Evolutionary conservation across 2,797 vertebrate species (phyloP), one percentile per base, ranked within the genome.

Genomic region (Silurus lanzhouensis): DNA sequence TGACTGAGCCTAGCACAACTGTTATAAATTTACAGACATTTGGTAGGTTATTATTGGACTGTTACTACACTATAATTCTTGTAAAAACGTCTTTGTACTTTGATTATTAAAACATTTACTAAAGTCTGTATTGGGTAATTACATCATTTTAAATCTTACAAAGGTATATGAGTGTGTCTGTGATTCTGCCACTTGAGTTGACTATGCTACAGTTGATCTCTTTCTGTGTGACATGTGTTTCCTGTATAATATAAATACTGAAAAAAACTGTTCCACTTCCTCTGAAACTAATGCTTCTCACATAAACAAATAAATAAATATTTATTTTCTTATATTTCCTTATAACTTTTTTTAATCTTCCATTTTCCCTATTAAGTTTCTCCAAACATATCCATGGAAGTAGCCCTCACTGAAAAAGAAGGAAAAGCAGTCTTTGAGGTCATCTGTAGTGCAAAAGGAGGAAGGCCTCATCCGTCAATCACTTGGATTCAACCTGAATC

Each of bases 391-490:
- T 93, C 88, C 79, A 87, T 94, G 86, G 91, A 92, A 88, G 90
- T 89, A 66, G 86, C 89, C 81, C 88, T 93, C 89, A 83, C 90
- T 84, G 88, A 90, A 84, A 78, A 76, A 87, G 91, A 83, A 86
- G 93, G 87, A 90, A 88, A 84, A 79, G 91, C 92, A 8, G 90
- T 92, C 89, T 91, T 93, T 91, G 91, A 92, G 90, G 93, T 95
- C 91, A 92, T 87, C 61, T 95, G 95, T 87, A 74, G 88, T 88
- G 94, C 94, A n/a, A 90, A 90, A 85, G 93, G 93, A 81, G 94
- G 94, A 75, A 93, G 91, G 89, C 94, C 95, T 58, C 90, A 91
- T 66, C 89, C 94, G 63, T 87, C 91, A 81, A 92, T 95, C 83
- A 90, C 90, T 81, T 91, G 94, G 93, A 91, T 86, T 84, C 88